Base-by-base conservation (phyloP, 2,888 invertebrate genomes). In the Leptinotarsa peninsularis region DNA sequence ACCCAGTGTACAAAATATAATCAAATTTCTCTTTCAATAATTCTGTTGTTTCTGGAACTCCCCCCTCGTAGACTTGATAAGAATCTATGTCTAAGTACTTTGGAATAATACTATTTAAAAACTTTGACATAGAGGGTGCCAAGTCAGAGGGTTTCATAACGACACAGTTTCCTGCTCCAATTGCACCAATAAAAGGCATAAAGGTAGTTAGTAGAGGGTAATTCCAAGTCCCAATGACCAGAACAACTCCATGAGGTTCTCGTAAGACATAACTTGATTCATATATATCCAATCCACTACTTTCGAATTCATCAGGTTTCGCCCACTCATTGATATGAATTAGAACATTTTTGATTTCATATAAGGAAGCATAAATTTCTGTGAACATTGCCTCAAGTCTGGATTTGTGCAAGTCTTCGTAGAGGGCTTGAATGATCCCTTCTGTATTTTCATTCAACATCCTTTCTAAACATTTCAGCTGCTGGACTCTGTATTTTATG, bases 201-300 rank as follows among this genome's bases (percentile, higher is more conserved):
- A 98, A 85, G 3, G 93, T 89, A 73, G 98, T 89, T 84, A 96
- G 95, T 33, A 98, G 86, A 0, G 99, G 98, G 89, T 98, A 99
- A 90, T 99, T 99, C 99, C 98, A 99, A 0, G 98, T 95, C 0
- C 97, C 96, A 78, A 96, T 93, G 1, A 96, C 90, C 4, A 99
- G 90, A 3, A 93, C 95, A 54, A 98, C 96, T 33, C 99, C 99
- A 86, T 93, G 96, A 0, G 99, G 99, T 83, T 99, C 98, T 80
- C 94, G 93, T 85, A 91, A 91, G 82, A 95, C 92, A 75, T 93
- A 90, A 7, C 94, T 91, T 23, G 91, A 90, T 43, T 43, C 43
- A 43, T 43, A 43, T 10, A 10, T 43, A 83, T 96, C 95, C 76
- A 96, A 85, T 17, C 94, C 85, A 85, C 95, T 95, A 0, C 93